phyloP scores from a whole-genome alignment of 2,888 invertebrate genomes.

The Andrena bucephala region DNA sequence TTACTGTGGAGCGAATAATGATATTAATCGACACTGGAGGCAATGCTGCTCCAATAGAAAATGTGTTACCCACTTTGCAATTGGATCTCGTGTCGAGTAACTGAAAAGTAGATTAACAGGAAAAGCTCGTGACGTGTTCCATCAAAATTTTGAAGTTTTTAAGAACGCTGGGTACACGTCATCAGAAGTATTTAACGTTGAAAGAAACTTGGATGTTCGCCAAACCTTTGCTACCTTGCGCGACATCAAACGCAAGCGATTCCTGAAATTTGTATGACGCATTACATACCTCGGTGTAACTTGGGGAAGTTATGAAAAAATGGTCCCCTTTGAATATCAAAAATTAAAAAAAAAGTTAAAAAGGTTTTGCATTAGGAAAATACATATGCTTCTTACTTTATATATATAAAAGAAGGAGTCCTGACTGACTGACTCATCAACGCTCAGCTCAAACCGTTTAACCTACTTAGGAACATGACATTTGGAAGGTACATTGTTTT shows the following conservation, averaged over 20 bases:
- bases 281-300: not conserved
- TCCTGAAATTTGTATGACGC: conserved; percentile 4
- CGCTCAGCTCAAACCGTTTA: no score
- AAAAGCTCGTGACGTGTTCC: not conserved
- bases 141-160: not conserved
- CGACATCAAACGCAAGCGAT: not conserved
- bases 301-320: not conserved
- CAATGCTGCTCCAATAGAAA: not conserved
- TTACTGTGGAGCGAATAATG: not conserved
- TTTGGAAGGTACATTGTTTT: no score
- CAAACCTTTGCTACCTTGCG: not conserved
- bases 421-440: no score
- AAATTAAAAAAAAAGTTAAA: no score
- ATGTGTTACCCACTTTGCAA: not conserved
- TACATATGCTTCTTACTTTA: no score
- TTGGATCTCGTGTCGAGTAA: not conserved
- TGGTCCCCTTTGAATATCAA: no score
- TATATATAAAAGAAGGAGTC: no score
- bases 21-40: conserved; percentile 3
- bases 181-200: conserved; percentile 10
- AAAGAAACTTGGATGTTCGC: conserved; percentile 15
- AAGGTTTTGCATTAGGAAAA: no score
- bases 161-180: conserved; percentile 3
- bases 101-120: not conserved
- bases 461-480: no score